Conservation (phyloP, 1,140 invertebrate genomes). For the Schmidtea mediterranea region DNA sequence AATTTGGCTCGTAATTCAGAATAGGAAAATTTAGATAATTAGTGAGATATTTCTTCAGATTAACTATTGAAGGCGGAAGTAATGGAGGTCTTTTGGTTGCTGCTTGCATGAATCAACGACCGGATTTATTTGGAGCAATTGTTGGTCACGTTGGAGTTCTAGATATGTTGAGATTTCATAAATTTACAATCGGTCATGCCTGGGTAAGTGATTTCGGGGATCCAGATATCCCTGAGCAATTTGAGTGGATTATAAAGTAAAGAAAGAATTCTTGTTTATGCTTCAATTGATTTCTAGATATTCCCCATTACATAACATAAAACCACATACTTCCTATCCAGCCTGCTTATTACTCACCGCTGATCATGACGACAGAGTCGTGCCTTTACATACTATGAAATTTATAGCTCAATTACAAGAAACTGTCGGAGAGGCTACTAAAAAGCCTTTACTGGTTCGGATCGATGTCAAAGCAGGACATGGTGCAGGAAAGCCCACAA, state of each 20-base stretch:
- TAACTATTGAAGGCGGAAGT: conserved; percentile 70
- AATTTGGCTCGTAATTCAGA: neutral
- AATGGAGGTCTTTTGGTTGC: conserved; percentile 81
- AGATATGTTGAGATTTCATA: conserved; percentile 87
- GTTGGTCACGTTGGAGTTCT: conserved; percentile 72
- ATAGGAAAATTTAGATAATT: conserved; percentile 1
- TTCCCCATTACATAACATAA: conserved; percentile 78
- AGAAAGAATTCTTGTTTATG: conserved; percentile 3
- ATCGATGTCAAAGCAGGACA: conserved; percentile 85
- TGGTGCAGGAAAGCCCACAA: conserved; percentile 75
- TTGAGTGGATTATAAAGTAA: conserved; percentile 55
- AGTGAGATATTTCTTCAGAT: conserved; percentile 11
- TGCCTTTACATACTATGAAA: conserved; percentile 77
- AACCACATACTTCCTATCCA: conserved; percentile 45
- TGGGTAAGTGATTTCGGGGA: conserved; percentile 87
- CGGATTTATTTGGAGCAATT: conserved; percentile 66
- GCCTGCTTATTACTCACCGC: conserved; percentile 63
- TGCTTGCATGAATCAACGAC: conserved; percentile 62
- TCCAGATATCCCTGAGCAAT: conserved; percentile 58
- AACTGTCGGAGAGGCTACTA: conserved; percentile 38
- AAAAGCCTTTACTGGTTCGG: conserved; percentile 57
- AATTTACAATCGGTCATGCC: conserved; percentile 83
- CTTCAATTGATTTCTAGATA: conserved; percentile 18
- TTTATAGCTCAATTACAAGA: conserved; percentile 68
- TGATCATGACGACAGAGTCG: conserved; percentile 89